Evolutionary conservation across 2,797 vertebrate genomes (phyloP), one percentile per base, ranked within the genome.

Genomic region (Eleutherodactylus coqui): DNA sequence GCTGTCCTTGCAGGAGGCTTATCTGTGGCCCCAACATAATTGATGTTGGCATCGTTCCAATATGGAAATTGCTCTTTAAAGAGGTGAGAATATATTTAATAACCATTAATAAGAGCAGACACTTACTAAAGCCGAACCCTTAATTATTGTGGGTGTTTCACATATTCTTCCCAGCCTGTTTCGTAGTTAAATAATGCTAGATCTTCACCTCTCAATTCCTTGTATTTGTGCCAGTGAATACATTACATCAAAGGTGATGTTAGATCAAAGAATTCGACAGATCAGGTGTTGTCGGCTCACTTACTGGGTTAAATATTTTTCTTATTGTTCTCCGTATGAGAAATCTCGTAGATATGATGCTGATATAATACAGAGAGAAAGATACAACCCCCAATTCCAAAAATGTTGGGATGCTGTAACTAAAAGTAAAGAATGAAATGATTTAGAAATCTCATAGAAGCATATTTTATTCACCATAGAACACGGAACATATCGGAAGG

Each of bases 11-110:
- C 82, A 96, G 95, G 93, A 94, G 91, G 88, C 70, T 92, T 81
- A 89, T 95, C 83, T 95, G 93, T 86, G 95, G 94, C 13, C 93
- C 93, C 77, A 96, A 96, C 69, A 84, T 89, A 84, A 94, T 95
- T 5, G 92, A 94, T 81, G 93, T 95, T 86, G 93, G 94, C 87
- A 90, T 95, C 83, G 89, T 90, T 6, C 95, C 95, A 67, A 32
- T 95, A 88, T 96, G 95, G 95, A 95, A 95, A 89, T 91, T 96
- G 45, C 94, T 96, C 75, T 77, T 94, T 90, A 95, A 95, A 89
- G 95, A 96, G 95, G 95, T 94, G 92, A 94, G 51, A 84, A 77
- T 41, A 77, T 36, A 8, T 58, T 32, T 38, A 6, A 13, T 53
- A 34, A 5, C 1, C 4, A 24, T 76, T 76, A 76, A 32, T 51